phyloP scores from a whole-genome alignment of 2,113 vertebrate species.

The Noctilio leporinus region DNA sequence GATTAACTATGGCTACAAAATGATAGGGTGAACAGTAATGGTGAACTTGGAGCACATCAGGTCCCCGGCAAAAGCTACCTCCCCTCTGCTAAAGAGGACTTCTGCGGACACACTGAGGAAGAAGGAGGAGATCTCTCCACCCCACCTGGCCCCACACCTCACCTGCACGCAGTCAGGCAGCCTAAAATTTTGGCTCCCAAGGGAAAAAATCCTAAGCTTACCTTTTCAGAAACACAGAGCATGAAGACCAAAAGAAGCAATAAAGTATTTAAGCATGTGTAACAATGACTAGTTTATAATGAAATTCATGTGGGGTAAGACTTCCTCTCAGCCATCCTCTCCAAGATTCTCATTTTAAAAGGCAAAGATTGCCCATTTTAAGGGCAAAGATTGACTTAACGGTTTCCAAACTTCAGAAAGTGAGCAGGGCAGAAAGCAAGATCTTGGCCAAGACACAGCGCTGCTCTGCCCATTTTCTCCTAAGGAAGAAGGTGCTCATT shows the following conservation, averaged over 20 bases:
- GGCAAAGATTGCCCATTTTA: too few relatives aligned
- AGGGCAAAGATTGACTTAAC: background rate
- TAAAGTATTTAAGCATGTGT: background rate
- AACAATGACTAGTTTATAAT: background rate
- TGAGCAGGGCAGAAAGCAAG: background rate
- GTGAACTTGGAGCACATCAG: background rate
- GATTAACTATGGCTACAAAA: background rate
- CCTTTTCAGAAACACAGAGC: background rate
- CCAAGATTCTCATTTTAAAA: background rate
- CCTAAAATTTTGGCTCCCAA: background rate
- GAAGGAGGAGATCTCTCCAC: too few relatives aligned
- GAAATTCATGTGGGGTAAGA: background rate
- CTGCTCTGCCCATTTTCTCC: rapidly evolving
- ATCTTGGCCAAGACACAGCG: background rate
- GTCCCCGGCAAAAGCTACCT: rapidly evolving
- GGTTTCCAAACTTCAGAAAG: background rate
- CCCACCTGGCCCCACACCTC: rapidly evolving
- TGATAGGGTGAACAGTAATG: background rate
- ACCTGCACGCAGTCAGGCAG: background rate
- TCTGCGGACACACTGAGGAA: background rate
- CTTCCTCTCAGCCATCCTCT: background rate
- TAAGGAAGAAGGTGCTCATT: background rate
- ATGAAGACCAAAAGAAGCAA: background rate
- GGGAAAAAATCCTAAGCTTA: background rate
- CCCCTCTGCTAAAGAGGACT: background rate